Base-by-base conservation (phyloP, 2,113 vertebrate genomes). In the Melanocharis versteri region DNA sequence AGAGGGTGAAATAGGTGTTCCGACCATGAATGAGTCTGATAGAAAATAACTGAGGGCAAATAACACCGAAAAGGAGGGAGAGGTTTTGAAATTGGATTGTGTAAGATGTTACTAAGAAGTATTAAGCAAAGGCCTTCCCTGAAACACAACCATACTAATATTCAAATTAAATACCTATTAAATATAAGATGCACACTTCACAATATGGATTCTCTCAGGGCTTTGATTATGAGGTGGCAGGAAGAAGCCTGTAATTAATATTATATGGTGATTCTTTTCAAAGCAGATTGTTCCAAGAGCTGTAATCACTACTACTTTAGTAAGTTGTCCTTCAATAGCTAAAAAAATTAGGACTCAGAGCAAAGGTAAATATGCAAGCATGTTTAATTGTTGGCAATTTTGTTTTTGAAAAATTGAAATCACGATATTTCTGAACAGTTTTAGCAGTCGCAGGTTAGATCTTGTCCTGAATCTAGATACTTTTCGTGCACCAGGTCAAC, bases 151-250 rank as follows among this genome's bases (percentile, higher is more conserved):
- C 70, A 42, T 21, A 31, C 31, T 64, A 83, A 80, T 85, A 88
- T 35, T 92, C 45, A 93, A 90, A 90, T 92, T 76, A 80, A 86
- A 69, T 88, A 90, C 21, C 61, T 93, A 80, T 93, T 62, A 92
- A 80, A 93, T 83, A 62, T 58, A 81, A 92, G 83, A 47, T 86
- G 31, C 19, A 42, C 24, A 33, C 71, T 66, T 58, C 76, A 83
- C 71, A 90, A 47, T 70, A 66, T 15, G 51, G 42, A 70, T 90
- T 90, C 60, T 86, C 91, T 39, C 72, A 84, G 60, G 71, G 33
- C 76, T 94, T 92, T 90, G 80, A 77, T 94, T 95, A 89, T 54
- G 79, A 89, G 33, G 76, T 66, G 16, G 33, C 50, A 92, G 72
- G 39, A 90, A 70, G 56, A 83, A 81, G 39, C 58, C 68, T 77